phyloP scores from a whole-genome alignment of 2,888 invertebrate species.

The Eledona agricola region DNA sequence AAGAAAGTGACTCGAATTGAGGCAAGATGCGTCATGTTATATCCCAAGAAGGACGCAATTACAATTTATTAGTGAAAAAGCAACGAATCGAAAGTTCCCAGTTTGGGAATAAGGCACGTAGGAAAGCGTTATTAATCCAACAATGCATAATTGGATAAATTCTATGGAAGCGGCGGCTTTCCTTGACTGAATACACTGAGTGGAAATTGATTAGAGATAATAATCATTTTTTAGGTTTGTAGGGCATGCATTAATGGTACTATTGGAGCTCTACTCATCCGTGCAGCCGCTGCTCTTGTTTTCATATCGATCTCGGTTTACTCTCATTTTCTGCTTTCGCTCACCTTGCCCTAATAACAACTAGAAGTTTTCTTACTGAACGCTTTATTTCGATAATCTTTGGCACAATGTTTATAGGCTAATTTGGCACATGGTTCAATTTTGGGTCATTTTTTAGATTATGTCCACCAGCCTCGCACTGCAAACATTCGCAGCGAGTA shows the following conservation, averaged over 20 bases:
- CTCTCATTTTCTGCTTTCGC: conserved; percentile 28
- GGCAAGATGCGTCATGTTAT: conserved; percentile 42
- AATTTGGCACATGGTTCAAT: conserved; percentile 12
- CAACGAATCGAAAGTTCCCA: conserved; percentile 36
- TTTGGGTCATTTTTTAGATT: too few relatives aligned
- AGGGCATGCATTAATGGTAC: conserved; percentile 8
- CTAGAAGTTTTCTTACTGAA: too few relatives aligned
- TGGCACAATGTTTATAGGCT: conserved; percentile 4
- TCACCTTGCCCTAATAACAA: conserved; percentile 31
- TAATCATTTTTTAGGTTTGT: conserved; percentile 24
- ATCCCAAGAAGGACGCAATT: conserved; percentile 43
- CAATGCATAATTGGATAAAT: too few relatives aligned
- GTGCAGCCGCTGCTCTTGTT: conserved; percentile 1
- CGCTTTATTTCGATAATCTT: conserved; percentile 10
- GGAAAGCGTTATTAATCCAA: conserved; percentile 28
- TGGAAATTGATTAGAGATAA: conserved; percentile 11
- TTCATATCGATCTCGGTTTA: conserved; percentile 8
- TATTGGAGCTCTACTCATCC: conserved; percentile 7
- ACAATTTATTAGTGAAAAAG: conserved; percentile 36
- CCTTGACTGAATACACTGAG: too few relatives aligned
- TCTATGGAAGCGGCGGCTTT: too few relatives aligned
- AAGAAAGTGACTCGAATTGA: conserved; percentile 46
- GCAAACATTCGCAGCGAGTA: too few relatives aligned
- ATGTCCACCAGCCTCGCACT: too few relatives aligned
- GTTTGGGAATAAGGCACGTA: conserved; percentile 27